These are phyloP conservation scores for Odiellus spinosus DNA, from an alignment of 2,888 invertebrate genomes.

Conservation along the genomic window DNA sequence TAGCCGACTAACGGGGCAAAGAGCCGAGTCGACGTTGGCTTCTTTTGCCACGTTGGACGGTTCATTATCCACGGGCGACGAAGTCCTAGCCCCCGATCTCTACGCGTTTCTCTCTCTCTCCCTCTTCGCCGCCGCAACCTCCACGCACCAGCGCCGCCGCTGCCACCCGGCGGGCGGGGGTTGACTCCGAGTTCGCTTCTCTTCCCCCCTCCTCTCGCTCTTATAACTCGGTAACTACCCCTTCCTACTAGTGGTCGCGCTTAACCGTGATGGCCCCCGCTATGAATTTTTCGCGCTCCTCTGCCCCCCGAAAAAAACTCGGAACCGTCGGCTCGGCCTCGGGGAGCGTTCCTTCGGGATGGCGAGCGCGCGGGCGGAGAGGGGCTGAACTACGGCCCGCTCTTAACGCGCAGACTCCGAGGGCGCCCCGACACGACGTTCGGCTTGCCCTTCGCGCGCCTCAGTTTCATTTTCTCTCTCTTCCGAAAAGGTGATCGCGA, in stretches of 20 bases:
- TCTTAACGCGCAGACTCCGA: too few species aligned
- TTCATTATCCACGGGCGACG: background rate
- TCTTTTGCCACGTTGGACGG: background rate
- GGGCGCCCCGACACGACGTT: too few species aligned
- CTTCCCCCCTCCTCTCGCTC: background rate
- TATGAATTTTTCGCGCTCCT: background rate
- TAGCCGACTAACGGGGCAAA: too few species aligned
- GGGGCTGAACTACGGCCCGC: too few species aligned
- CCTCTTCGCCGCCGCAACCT: background rate
- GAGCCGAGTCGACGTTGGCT: background rate
- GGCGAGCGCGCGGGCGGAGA: too few species aligned
- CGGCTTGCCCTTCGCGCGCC: too few species aligned
- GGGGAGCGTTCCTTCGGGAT: too few species aligned
- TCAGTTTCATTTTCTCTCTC: too few species aligned
- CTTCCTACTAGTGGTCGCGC: conserved; percentile 2
- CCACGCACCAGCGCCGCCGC: background rate
- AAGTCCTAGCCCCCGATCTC: background rate
- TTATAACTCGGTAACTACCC: background rate
- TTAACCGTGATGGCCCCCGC: conserved; percentile 7
- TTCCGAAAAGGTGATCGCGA: too few species aligned
- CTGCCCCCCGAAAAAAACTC: background rate
- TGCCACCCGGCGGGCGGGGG: background rate
- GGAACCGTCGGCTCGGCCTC: too few species aligned
- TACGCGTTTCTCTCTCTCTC: background rate
- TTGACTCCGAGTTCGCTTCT: background rate